Conservation (phyloP, 2,797 vertebrate genomes). For the Hirundo rustica region DNA sequence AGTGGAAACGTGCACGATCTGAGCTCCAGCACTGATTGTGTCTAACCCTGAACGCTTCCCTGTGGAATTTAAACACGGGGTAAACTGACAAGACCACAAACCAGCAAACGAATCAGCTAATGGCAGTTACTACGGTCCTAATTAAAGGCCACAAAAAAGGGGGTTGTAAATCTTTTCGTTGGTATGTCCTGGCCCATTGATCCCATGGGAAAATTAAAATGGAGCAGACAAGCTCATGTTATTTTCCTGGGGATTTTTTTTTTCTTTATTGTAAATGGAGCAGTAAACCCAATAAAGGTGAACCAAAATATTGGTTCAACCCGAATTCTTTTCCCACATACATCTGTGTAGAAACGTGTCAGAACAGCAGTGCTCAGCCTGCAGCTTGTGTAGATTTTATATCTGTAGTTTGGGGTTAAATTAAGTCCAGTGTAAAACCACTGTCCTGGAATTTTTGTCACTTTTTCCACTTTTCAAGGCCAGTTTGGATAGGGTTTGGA, state of each 20-base stretch:
- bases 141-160: conserved; percentile 56
- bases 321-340: background rate
- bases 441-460: background rate
- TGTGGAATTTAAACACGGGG: background rate
- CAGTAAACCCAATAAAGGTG: background rate
- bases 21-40: background rate
- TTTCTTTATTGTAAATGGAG: background rate
- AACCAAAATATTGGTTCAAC: background rate
- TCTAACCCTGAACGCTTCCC: background rate
- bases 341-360: background rate
- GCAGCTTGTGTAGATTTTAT: background rate
- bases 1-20: background rate
- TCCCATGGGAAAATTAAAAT: background rate
- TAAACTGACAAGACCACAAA: background rate
- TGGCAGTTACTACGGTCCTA: background rate
- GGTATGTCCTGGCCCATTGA: background rate
- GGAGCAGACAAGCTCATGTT: background rate
- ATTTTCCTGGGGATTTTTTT: background rate
- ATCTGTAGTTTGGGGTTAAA: background rate
- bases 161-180: background rate
- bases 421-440: conserved; percentile 41
- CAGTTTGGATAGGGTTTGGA: background rate
- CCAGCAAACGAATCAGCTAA: background rate
- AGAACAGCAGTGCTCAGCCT: background rate
- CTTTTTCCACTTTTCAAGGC: background rate